A percentile compares a stretch with the other conserved stretches of the same genome.
Conservation (phyloP, 2,113 vertebrate species). For the Myocastor coypus region DNA sequence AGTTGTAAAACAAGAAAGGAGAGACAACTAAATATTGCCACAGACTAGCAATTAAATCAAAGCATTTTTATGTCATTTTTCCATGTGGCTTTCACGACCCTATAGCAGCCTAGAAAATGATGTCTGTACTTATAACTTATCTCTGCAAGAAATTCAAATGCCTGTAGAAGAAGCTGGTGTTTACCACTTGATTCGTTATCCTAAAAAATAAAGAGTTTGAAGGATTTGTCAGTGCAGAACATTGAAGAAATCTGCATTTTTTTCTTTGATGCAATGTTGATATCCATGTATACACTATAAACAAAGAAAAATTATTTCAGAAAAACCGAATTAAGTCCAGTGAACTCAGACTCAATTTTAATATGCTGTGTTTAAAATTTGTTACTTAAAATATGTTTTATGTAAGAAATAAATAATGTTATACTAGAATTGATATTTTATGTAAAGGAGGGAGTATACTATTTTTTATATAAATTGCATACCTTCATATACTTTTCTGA, state of each 20-base stretch:
- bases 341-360: constrained; percentile 5
- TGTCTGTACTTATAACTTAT: not conserved
- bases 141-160: not conserved
- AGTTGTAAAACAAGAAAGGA: too few species aligned
- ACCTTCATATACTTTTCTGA: not conserved
- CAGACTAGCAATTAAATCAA: not conserved
- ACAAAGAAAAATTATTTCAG: constrained; percentile 46
- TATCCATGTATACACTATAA: constrained; percentile 16
- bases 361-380: not conserved
- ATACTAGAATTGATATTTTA: not conserved
- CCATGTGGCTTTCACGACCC: not conserved
- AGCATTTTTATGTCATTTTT: not conserved
- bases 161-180: not conserved
- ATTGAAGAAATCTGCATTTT: not conserved
- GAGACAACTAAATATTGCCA: too few species aligned
- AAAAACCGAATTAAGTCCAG: constrained; percentile 1
- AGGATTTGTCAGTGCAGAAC: constrained; percentile 38
- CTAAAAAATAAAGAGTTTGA: constrained; percentile 48
- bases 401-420: not conserved
- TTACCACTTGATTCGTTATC: constrained; percentile 46
- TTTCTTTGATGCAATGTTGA: not conserved
- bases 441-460: not conserved
- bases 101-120: not conserved
- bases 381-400: not conserved
- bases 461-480: not conserved